These are phyloP conservation scores for Dendrolimus kikuchii DNA, from an alignment of 1,140 invertebrate species.

Conservation along the genomic window DNA sequence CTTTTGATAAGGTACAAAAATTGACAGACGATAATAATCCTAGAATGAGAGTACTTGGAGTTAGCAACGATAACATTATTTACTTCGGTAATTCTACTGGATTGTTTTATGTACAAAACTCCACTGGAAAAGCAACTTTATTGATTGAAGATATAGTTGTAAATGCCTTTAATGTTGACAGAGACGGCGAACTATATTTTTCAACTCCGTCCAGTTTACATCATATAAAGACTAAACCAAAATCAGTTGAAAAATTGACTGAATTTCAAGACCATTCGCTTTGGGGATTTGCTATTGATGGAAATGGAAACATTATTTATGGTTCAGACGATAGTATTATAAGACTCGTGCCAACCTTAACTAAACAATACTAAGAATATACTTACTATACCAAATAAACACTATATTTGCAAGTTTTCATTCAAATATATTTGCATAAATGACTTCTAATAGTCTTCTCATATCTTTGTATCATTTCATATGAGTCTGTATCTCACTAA, in stretches of 20 bases:
- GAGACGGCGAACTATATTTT: constrained; percentile 6
- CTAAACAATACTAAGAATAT: neutral
- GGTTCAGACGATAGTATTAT: constrained; percentile 6
- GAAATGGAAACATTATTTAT: constrained; percentile 2
- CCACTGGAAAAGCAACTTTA: neutral
- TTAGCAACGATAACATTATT: neutral
- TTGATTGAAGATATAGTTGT: constrained; percentile 2
- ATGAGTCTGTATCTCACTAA: no score
- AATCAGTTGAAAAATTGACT: neutral
- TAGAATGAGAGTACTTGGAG: no score
- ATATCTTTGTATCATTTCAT: no score
- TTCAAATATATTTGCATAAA: no score
- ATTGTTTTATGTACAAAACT: neutral
- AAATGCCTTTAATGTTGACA: constrained; percentile 4
- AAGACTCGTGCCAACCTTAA: constrained; percentile 3
- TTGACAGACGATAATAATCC: no score
- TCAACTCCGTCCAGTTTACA: constrained; percentile 3
- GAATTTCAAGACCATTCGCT: neutral
- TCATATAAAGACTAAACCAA: neutral
- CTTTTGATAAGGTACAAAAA: no score
- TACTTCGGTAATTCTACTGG: constrained; percentile 1
- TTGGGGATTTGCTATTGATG: constrained; percentile 6
- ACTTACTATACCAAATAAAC: neutral
- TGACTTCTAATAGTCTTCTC: no score
- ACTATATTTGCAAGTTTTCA: neutral